These are phyloP conservation scores for Heterocephalus glaber DNA, from an alignment of 2,113 vertebrate genomes.

Conservation along the genomic window DNA sequence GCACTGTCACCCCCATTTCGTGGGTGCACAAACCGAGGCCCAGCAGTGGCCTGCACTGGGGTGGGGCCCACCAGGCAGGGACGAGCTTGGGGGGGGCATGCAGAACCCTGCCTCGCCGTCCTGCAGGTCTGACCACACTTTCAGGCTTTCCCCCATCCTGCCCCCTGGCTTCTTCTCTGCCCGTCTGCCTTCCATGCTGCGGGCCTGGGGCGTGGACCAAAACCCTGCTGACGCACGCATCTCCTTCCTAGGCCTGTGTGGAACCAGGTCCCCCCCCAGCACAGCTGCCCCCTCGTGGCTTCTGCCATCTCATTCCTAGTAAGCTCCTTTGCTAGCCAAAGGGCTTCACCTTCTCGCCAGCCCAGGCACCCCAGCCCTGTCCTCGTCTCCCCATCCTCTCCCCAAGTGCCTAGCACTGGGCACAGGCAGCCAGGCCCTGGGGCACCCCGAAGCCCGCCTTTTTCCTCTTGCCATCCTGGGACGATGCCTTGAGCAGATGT, in stretches of 20 bases:
- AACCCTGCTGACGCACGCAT: neutral
- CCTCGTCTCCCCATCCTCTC: neutral
- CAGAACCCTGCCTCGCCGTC: neutral
- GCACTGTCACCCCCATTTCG: neutral
- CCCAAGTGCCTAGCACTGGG: neutral
- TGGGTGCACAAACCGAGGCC: neutral
- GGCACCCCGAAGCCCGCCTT: neutral
- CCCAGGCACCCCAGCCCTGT: neutral
- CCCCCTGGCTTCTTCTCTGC: neutral
- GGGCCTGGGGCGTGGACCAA: neutral
- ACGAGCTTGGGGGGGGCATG: too few species aligned
- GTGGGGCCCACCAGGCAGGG: neutral
- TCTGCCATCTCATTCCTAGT: conserved; percentile 80
- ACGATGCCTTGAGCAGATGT: neutral
- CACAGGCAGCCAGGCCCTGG: neutral
- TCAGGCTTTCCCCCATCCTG: neutral
- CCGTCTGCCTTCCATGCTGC: neutral
- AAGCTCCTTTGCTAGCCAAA: conserved; percentile 84
- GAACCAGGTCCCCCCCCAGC: conserved; percentile 21
- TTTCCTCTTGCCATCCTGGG: neutral
- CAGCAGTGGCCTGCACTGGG: neutral
- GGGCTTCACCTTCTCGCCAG: conserved; percentile 84
- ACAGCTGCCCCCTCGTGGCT: conserved; percentile 57
- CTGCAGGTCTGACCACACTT: neutral
- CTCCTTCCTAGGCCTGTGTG: conserved; percentile 39